Conservation (phyloP, 2,888 invertebrate genomes). For the Brenthis hecate region DNA sequence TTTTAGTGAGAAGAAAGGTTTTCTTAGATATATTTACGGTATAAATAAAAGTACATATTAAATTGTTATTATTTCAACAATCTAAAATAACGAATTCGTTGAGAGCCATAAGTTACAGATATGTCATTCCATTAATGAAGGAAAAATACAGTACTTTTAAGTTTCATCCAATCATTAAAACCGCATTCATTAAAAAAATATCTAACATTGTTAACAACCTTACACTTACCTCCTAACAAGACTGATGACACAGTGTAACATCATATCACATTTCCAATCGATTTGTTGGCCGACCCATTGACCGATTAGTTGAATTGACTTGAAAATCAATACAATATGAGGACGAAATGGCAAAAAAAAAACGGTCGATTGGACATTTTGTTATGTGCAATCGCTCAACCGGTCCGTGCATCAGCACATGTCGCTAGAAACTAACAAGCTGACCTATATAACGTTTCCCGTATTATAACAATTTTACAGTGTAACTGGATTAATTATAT, state of each 20-base stretch:
- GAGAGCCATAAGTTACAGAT: no score
- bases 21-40: no score
- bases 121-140: no score
- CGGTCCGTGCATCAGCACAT: constrained; percentile 31
- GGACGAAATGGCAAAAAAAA: not conserved
- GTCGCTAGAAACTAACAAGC: constrained; percentile 34
- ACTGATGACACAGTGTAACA: constrained; percentile 21
- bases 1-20: no score
- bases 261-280: not conserved
- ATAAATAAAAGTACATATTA: no score
- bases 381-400: constrained; percentile 8
- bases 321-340: not conserved
- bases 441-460: constrained; percentile 52
- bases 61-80: no score
- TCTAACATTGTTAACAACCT: constrained; percentile 4
- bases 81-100: no score
- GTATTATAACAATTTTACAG: constrained; percentile 55
- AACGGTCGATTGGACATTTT: not conserved
- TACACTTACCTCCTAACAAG: not conserved
- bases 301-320: no score
- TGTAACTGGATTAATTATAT: constrained; percentile 71
- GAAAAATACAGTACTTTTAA: not conserved
- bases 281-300: no score
- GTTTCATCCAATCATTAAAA: not conserved
- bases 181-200: not conserved